Conservation (phyloP, 1,140 invertebrate species). For the Mercenaria mercenaria region DNA sequence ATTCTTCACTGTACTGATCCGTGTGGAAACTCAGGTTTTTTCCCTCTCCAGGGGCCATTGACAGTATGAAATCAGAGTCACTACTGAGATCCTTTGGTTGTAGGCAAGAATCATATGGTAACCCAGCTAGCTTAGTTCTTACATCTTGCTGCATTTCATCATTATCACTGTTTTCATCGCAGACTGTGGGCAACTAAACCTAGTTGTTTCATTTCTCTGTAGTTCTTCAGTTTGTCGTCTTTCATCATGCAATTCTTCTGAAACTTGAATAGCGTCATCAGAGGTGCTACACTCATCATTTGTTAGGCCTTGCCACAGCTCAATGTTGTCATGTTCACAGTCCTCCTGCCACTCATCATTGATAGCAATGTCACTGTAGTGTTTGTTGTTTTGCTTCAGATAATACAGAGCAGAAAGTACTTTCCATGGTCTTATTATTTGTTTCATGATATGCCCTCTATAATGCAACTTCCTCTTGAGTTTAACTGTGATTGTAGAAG, state of each 20-base stretch:
- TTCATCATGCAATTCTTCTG: too few relatives aligned
- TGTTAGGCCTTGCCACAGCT: background rate
- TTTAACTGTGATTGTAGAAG: background rate
- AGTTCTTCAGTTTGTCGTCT: too few relatives aligned
- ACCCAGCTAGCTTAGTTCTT: background rate
- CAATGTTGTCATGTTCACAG: too few relatives aligned
- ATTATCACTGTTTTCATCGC: background rate
- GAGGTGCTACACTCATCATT: too few relatives aligned
- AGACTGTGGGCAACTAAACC: too few relatives aligned
- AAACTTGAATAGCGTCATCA: too few relatives aligned
- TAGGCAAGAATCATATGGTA: conserved; percentile 26
- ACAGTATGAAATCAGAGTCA: background rate
- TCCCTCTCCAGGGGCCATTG: background rate
- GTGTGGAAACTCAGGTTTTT: background rate
- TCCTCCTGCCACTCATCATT: conserved; percentile 1
- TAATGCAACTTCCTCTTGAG: conserved; percentile 11
- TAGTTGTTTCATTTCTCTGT: too few relatives aligned
- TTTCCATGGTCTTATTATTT: background rate
- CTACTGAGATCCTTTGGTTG: conserved; percentile 11
- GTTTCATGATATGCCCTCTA: background rate
- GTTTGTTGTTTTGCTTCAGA: background rate
- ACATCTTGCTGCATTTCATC: background rate
- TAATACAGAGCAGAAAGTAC: background rate
- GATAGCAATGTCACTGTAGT: background rate
- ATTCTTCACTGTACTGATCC: background rate